Evolutionary conservation across 1,140 invertebrate genomes (phyloP).

Genomic region (Camponotus floridanus): DNA sequence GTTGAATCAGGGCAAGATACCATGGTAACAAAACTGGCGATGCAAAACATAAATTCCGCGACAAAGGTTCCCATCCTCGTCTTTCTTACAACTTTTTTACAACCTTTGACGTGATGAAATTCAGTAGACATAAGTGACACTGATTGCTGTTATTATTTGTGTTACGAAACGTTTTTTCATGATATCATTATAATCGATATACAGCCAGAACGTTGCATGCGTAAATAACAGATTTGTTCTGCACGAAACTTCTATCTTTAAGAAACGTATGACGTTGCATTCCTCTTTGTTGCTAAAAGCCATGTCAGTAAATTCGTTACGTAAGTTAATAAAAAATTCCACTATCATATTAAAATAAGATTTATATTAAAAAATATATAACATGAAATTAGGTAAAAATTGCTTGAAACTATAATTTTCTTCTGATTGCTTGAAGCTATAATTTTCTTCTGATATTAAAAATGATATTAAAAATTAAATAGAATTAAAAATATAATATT

Average conservation of each 20-base stretch:
- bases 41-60: conserved; percentile 13
- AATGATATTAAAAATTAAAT: neutral
- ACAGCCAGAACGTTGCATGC: neutral
- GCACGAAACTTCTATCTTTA: neutral
- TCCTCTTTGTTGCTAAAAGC: neutral
- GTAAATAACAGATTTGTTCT: conserved; percentile 26
- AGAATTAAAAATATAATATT: no score
- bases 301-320: neutral
- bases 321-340: neutral
- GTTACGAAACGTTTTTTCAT: conserved; percentile 14
- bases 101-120: conserved; percentile 50
- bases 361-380: neutral
- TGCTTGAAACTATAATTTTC: no score
- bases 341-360: neutral
- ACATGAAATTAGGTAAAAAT: neutral
- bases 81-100: neutral
- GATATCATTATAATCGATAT: conserved; percentile 14
- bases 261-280: neutral
- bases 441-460: neutral
- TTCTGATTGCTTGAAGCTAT: no score
- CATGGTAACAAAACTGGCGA: neutral
- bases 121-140: conserved; percentile 31
- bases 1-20: conserved; percentile 29
- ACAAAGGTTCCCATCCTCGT: conserved; percentile 15
- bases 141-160: conserved; percentile 4